Evolutionary conservation across 1,140 invertebrate genomes (phyloP).

Genomic region (Mesaphorura yosii): DNA sequence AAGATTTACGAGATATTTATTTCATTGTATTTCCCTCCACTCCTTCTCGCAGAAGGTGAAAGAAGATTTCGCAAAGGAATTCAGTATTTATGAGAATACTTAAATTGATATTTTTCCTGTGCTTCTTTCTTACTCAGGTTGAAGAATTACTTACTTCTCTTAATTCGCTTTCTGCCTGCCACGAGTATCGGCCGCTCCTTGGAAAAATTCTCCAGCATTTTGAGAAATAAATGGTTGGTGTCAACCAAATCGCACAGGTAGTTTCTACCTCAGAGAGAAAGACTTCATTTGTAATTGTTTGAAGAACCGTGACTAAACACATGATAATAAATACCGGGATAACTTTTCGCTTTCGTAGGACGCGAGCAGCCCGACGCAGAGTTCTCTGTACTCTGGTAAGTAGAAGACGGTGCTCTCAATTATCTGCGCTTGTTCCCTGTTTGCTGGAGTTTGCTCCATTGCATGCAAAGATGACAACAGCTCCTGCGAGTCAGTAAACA

Average conservation of each 20-base stretch:
- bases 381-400: conserved; percentile 84
- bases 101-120: too few species aligned
- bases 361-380: conserved; percentile 64
- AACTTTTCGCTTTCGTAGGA: conserved; percentile 75
- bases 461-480: conserved; percentile 54
- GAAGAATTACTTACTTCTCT: too few species aligned
- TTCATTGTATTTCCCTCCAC: conserved; percentile 39
- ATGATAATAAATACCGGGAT: conserved; percentile 57
- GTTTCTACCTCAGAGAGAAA: conserved; percentile 42
- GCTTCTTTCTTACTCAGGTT: too few species aligned
- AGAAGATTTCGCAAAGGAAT: too few species aligned
- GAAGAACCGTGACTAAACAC: conserved; percentile 1
- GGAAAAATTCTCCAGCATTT: conserved; percentile 74
- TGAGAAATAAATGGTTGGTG: conserved; percentile 81
- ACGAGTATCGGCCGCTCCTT: conserved; percentile 54
- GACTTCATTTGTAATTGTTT: conserved; percentile 11
- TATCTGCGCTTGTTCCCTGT: conserved; percentile 58
- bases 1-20: conserved; percentile 28
- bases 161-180: conserved; percentile 47
- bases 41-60: too few species aligned
- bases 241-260: conserved; percentile 80
- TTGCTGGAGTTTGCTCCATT: conserved; percentile 64
- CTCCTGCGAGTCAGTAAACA: conserved; percentile 37
- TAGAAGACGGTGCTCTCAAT: conserved; percentile 90
- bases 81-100: too few species aligned